Base-by-base conservation (phyloP, 2,888 invertebrate species). In the Amphipyra tragopoginis region DNA sequence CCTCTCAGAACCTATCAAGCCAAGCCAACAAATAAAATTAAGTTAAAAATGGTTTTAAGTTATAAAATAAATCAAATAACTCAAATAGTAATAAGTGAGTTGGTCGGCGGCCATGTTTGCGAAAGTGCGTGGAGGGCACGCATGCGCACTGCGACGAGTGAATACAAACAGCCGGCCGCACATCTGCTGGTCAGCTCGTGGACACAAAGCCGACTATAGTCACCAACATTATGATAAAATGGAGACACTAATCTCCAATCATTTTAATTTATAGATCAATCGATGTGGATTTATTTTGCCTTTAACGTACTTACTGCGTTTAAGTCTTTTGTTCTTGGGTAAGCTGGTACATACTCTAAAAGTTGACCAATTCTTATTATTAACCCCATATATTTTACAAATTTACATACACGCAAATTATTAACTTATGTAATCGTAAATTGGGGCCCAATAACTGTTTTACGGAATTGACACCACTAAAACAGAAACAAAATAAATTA, bases 111-210 rank as follows among this genome's bases (percentile, higher is more conserved):
- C 92, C 91, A 92, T 93, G 81, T 92, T 93, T 87, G 88, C 77
- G 72, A 79, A 79, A 82, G 77, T 77, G 75, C 55, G 61, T 62
- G 65, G 60, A 76, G 77, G 82, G 85, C 83, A 86, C 92, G 92
- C 93, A 92, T 91, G 94, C 93, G 92, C 90, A 80, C 58, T 65
- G 75, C 72, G 72, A 63, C 63, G 80, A 83, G 79, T 86, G 86
- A 86, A 88, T 88, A 89, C 91, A 92, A 89, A 90, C 93, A 93
- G 90, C 90, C 90, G 84, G 79, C 84, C 91, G 90, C 91, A 92
- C 94, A 94, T 93, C 94, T 94, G 94, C 93, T 94, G 94, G 94
- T 93, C 94, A 94, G 89, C 91, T 90, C 92, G 91, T 91, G 94
- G 93, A 93, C 93, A 93, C 91, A 93, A 94, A 89, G 77, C 85